Evolutionary conservation across 2,888 invertebrate species (phyloP), one percentile per base, ranked within the genome.

Genomic region (Eremobia ochroleuca): DNA sequence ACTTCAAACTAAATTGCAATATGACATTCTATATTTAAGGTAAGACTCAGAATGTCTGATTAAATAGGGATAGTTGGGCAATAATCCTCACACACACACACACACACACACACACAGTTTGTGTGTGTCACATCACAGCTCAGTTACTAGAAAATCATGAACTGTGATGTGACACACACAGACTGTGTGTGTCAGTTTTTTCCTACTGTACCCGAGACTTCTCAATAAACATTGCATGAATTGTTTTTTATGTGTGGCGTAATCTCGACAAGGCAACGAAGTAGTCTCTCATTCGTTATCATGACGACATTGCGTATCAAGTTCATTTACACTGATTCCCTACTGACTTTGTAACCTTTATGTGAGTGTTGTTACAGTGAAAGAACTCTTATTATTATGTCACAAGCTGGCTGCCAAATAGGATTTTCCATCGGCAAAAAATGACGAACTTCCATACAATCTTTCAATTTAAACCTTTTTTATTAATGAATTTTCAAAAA

Each of bases 271-370:
- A 76, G 18, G 55, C 55, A 11, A 58, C 11, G 9, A 37, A n/a
- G 21, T 59, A 61, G 11, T 58, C 21, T 21, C 46, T 40, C 46
- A 21, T 18, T 59, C 31, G n/a, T 68, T 49, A 59, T 69, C 78
- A 40, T 61, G 49, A 34, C n/a, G 69, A 34, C 25, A 69, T 68
- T 77, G 8, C 18, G 8, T 49, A 61, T 18, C 49, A 69, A 69
- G 69, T 78, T 77, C 69, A 69, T 59, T 77, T 77, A 78, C 78
- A 78, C n/a, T 68, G 69, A 78, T 69, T 40, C 46, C 58, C 8
- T 40, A 18, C 18, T 28, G 62, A 49, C n/a, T 46, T 76, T 40
- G n/a, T 49, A 21, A 62, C 62, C 31, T 37, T 21, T 21, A 28
- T n/a, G 4, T 21, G 28, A 25, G 25, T 18, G 15, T 40, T 6